Percentiles rank a stretch among this genome's conserved stretches.
Conservation (phyloP, 2,113 vertebrate species). For the Castor canadensis region DNA sequence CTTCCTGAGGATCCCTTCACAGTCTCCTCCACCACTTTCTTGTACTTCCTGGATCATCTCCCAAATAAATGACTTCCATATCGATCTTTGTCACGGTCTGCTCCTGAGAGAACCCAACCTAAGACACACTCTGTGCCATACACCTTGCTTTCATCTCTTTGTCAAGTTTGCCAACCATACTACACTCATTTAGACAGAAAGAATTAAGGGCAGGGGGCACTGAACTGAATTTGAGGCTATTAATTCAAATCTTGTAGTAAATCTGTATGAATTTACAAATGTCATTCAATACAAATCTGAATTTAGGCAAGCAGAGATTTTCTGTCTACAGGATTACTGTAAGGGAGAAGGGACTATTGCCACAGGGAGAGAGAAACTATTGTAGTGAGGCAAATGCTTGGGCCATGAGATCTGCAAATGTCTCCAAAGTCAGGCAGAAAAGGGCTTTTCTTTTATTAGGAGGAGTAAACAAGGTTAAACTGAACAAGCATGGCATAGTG, state of each 20-base stretch:
- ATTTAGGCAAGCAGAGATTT: background rate
- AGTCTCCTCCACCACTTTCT: background rate
- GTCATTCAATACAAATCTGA: background rate
- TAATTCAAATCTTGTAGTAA: background rate
- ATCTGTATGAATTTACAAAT: background rate
- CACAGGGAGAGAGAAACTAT: background rate
- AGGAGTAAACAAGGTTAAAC: background rate
- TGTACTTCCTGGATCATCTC: too few relatives aligned
- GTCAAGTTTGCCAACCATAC: background rate
- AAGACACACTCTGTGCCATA: too few relatives aligned
- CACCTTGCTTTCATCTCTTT: background rate
- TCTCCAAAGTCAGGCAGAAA: background rate
- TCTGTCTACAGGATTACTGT: background rate
- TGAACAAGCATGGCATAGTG: background rate
- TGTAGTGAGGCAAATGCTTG: background rate
- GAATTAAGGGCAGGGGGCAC: background rate
- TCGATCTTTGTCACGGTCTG: background rate
- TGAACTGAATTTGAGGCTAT: background rate
- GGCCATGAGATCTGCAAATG: fast-evolving
- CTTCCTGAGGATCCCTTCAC: background rate
- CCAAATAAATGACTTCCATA: background rate
- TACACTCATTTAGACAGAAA: background rate
- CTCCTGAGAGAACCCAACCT: background rate
- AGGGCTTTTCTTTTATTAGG: background rate
- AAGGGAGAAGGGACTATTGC: background rate